Conservation (phyloP, 2,113 vertebrate species). For the Perca schrenkii region DNA sequence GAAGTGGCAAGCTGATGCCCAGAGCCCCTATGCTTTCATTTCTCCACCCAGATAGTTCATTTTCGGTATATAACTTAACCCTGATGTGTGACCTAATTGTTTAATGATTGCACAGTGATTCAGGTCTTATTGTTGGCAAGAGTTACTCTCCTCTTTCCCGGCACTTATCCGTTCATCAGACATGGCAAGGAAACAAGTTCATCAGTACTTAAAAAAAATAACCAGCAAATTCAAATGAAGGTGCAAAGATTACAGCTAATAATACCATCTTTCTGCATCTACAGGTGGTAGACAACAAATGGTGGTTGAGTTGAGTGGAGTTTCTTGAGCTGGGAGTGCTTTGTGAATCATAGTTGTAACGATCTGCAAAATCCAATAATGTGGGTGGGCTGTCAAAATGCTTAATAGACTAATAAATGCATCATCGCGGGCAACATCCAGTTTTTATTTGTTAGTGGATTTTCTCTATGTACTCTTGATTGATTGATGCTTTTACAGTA, state of each 20-base stretch:
- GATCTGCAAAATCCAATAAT: constrained; percentile 38
- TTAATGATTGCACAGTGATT: neutral
- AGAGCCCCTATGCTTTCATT: neutral
- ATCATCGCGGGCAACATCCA: neutral
- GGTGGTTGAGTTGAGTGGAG: neutral
- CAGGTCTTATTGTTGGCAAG: neutral
- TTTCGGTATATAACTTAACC: neutral
- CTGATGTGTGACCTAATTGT: neutral
- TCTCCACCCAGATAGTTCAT: neutral
- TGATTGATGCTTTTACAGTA: neutral
- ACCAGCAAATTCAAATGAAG: neutral
- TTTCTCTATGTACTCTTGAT: neutral
- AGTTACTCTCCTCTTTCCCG: neutral
- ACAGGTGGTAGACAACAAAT: neutral
- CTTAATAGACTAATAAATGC: constrained; percentile 21
- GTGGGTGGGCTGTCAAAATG: constrained; percentile 8
- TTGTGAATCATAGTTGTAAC: constrained; percentile 4
- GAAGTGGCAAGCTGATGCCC: too few species aligned
- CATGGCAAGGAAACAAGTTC: neutral
- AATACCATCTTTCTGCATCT: neutral
- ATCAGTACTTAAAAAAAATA: neutral
- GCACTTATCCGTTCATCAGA: neutral
- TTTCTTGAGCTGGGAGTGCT: neutral
- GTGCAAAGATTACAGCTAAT: neutral
- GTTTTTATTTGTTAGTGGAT: neutral